Evolutionary conservation across 2,797 vertebrate species (phyloP).

Genomic region (Neoniphon sammara): DNA sequence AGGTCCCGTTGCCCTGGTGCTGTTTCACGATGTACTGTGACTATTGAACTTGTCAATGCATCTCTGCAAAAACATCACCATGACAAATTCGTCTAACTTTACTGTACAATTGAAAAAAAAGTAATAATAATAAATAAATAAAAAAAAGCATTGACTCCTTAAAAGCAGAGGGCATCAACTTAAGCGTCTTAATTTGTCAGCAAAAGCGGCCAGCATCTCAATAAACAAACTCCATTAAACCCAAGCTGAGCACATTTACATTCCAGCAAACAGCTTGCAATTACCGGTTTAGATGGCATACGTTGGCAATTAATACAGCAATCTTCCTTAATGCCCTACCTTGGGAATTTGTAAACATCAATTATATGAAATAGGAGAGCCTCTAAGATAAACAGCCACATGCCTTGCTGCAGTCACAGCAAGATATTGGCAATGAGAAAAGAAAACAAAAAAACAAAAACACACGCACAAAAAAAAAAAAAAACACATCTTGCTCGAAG

Average conservation of each 20-base stretch:
- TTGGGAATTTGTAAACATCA: conserved; percentile 72
- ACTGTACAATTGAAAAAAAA: conserved; percentile 9
- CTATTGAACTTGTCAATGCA: background rate
- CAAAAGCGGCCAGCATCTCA: conserved; percentile 17
- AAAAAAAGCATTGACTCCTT: conserved; percentile 7
- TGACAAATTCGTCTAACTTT: background rate
- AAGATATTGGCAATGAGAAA: conserved; percentile 20
- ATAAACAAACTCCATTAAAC: conserved; percentile 60
- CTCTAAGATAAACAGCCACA: conserved; percentile 42
- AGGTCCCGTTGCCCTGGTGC: no score
- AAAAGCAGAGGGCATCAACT: conserved; percentile 44
- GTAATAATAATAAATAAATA: background rate
- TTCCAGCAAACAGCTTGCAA: conserved; percentile 61
- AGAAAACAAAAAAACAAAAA: no score
- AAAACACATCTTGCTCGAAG: conserved; percentile 7
- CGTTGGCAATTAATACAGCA: conserved; percentile 77
- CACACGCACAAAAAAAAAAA: no score
- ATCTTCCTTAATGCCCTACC: conserved; percentile 68
- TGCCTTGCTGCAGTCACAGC: conserved; percentile 28
- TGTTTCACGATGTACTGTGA: no score
- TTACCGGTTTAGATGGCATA: conserved; percentile 62
- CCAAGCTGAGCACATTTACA: conserved; percentile 58
- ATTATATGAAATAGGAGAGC: conserved; percentile 69
- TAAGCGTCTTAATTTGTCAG: conserved; percentile 41
- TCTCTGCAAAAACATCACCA: background rate